phyloP scores from a whole-genome alignment of 2,888 invertebrate species.

The Gari tellinella region DNA sequence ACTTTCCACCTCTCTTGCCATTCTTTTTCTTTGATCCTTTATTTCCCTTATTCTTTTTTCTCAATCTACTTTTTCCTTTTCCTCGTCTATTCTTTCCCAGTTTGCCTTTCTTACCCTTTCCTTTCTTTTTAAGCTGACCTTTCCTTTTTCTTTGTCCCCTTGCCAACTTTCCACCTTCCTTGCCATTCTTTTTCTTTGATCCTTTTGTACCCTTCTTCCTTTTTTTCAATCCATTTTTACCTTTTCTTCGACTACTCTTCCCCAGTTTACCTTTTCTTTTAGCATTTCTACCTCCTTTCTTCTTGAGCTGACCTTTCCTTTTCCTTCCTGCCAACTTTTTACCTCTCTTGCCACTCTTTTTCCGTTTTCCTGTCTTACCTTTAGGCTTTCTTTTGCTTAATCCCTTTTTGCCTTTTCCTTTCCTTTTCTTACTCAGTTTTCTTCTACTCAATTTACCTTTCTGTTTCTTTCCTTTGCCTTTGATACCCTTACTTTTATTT shows the following conservation, averaged over 20 bases:
- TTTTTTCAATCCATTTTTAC: conserved; percentile 2
- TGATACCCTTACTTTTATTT: too few relatives aligned
- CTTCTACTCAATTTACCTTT: neutral
- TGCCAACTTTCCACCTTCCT: neutral
- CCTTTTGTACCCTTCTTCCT: neutral
- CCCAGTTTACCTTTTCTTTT: neutral
- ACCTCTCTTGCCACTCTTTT: neutral
- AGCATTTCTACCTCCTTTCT: neutral
- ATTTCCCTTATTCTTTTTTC: conserved; percentile 2
- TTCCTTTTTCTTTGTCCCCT: neutral
- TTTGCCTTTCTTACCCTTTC: neutral
- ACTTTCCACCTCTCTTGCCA: neutral
- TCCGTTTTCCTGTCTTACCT: neutral
- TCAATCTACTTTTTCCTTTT: neutral
- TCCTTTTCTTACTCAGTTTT: neutral
- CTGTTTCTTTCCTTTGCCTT: neutral
- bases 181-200: conserved; percentile 1
- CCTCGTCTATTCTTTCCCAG: neutral
- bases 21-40: neutral
- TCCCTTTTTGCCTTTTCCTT: neutral
- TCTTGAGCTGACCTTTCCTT: neutral
- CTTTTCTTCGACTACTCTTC: neutral
- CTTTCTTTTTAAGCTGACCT: neutral
- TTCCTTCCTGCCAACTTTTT: neutral
- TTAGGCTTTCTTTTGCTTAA: neutral